Evolutionary conservation across 2,113 vertebrate genomes (phyloP), one percentile per base, ranked within the genome.

Genomic region (Nibea albiflora): DNA sequence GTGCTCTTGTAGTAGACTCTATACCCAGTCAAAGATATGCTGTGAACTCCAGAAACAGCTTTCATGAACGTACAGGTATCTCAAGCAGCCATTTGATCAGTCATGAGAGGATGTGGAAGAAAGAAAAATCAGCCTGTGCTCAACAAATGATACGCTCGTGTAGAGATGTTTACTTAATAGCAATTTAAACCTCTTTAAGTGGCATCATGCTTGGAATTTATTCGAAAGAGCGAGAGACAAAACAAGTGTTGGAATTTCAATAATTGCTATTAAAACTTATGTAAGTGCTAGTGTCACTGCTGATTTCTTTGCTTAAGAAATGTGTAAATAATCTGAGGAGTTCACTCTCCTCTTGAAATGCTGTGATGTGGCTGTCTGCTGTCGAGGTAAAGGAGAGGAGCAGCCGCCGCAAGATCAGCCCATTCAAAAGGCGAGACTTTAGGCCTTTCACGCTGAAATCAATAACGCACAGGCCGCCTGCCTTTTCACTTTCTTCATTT

Each of bases 381-480:
- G 46, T 26, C 5, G 6, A 64, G 56, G 70, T 54, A 11, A n/a
- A 75, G 35, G 26, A 83, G 11, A 11, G 1, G n/a, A 56, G 78
- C 60, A 71, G 80, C 49, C 54, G 72, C 20, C 20, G 53, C 72
- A 73, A 64, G 8, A 64, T 69, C 35, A 80, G 42, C 20, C 7
- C 15, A 3, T 54, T 73, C 35, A 26, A 74, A 72, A 52, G 28
- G 60, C 19, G 4, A 50, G 17, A 39, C 73, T 74, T 54, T 5
- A 39, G 60, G 50, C 44, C 15, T 65, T 65, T 66, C 0, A 77
- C 28, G n/a, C 39, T 28, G 16, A 83, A 83, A 85, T 76, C 65
- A 63, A 46, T 78, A 81, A 52, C 2, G 54, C 63, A 47, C 16
- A 46, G 22, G 16, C 47, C 4, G 19, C 54, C 61, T 53, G 66